These are phyloP conservation scores for Sicus ferrugineus DNA, from an alignment of 2,888 invertebrate genomes.

Conservation along the genomic window DNA sequence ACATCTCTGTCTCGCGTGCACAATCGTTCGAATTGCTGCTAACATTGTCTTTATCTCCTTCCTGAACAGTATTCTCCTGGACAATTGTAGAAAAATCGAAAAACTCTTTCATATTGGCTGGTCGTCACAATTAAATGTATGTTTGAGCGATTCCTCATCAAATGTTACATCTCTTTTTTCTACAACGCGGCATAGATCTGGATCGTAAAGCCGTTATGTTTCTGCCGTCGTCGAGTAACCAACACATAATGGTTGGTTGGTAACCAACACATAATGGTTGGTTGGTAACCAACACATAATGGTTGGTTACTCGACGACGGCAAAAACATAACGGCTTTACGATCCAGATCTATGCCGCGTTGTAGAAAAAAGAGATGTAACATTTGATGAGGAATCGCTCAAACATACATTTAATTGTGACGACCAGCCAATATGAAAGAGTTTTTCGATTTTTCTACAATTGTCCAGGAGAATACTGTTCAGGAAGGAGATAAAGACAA, in stretches of 20 bases:
- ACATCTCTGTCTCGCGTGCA: too few relatives aligned
- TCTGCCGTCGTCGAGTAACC: constrained; percentile 19
- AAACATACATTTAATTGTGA: not conserved
- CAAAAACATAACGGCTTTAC: constrained; percentile 29
- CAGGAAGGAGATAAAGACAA: not conserved
- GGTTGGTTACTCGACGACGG: constrained; percentile 13
- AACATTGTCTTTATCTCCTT: not conserved
- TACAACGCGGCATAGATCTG: not conserved
- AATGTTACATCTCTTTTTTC: not conserved
- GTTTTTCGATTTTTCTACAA: not conserved
- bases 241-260: too few relatives aligned
- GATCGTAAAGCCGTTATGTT: constrained; percentile 26
- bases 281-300: too few relatives aligned
- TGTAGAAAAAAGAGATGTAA: not conserved
- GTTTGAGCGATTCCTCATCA: constrained; percentile 34
- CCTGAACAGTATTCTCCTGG: not conserved
- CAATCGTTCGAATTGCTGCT: too few relatives aligned
- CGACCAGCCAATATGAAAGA: not conserved
- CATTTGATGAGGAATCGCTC: constrained; percentile 32
- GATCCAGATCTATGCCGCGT: not conserved
- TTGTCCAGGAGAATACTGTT: not conserved
- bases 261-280: too few relatives aligned
- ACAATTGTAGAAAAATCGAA: not conserved
- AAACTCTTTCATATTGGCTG: not conserved
- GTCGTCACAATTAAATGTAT: not conserved